phyloP scores from a whole-genome alignment of 2,797 vertebrate species.

The Cercopithecus petaurista region DNA sequence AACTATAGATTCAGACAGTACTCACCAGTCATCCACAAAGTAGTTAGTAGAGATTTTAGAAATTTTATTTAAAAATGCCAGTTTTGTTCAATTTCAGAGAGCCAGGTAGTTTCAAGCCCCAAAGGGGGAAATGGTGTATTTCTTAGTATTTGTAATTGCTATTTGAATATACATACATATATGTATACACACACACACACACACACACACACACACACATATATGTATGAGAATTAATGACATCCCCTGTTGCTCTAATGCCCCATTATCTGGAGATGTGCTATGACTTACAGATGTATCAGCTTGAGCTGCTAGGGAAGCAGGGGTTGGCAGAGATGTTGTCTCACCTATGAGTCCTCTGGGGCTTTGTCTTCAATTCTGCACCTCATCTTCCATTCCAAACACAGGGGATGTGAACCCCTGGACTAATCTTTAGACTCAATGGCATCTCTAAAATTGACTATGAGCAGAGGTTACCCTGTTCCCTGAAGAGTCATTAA shows the following conservation, averaged over 20 bases:
- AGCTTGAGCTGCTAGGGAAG: background rate
- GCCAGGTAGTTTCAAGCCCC: background rate
- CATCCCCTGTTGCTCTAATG: background rate
- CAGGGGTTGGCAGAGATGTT: background rate
- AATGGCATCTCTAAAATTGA: background rate
- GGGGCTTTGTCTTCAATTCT: background rate
- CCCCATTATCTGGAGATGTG: background rate
- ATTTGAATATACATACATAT: background rate
- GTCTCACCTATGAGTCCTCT: background rate
- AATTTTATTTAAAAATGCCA: background rate
- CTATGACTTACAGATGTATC: background rate
- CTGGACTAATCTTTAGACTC: background rate
- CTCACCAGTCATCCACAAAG: background rate
- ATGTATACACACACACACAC: background rate
- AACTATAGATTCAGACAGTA: background rate
- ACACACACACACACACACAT: background rate
- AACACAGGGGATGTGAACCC: background rate
- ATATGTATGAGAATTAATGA: background rate
- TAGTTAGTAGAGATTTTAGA: background rate
- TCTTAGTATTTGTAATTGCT: background rate
- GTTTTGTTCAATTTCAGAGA: conserved; percentile 30
- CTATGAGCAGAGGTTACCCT: background rate
- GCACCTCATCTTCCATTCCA: background rate
- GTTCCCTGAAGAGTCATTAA: background rate
- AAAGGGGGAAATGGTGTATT: background rate